Evolutionary conservation across 2,113 vertebrate species (phyloP), one percentile per base, ranked within the genome.

Genomic region (Shinisaurus crocodilurus): DNA sequence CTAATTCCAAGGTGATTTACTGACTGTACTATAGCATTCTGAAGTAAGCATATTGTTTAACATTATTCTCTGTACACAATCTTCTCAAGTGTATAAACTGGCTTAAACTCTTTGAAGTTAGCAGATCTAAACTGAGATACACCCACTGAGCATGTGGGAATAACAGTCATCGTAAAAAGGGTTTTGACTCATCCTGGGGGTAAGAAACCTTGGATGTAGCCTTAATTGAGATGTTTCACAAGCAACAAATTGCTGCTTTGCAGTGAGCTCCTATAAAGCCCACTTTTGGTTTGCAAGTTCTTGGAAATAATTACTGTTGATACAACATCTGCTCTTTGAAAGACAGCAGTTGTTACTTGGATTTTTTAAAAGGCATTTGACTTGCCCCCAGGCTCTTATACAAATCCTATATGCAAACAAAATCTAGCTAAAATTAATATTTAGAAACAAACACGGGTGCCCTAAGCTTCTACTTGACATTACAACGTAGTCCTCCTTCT

Each of bases 191-290:
- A n/a, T 50, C 20, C 86, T 76, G 82, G 34, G 75, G 1, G 15
- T 25, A 88, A 32, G 75, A 92, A 92, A 87, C 5, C 0, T 63
- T 89, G 82, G 3, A 25, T 45, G 37, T 25, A 20, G 57, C 91
- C 81, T 87, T 82, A 25, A 63, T 8, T 43, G 74, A 90, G 57
- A 87, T 85, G 93, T 92, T n/a, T 86, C 54, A 67, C 3, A 34
- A 34, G 72, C 69, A 85, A 50, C 63, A 88, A 85, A 80, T 29
- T 10, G 54, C 63, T 50, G 37, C 37, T 75, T 87, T 86, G 25
- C 2, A 93, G 8, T 85, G 3, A 70, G 57, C 27, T 91, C 15
- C 72, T n/a, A 86, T 89, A 45, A 93, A 92, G 15, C 1, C 65
- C 77, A 25, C 4, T 60, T 87, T 92, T 92, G 37, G 4, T 81